A percentile compares a stretch with the other conserved stretches of the same genome.
These are phyloP conservation scores for Hydrotaea cyrtoneurina DNA, from an alignment of 2,888 invertebrate species.

Conservation along the genomic window DNA sequence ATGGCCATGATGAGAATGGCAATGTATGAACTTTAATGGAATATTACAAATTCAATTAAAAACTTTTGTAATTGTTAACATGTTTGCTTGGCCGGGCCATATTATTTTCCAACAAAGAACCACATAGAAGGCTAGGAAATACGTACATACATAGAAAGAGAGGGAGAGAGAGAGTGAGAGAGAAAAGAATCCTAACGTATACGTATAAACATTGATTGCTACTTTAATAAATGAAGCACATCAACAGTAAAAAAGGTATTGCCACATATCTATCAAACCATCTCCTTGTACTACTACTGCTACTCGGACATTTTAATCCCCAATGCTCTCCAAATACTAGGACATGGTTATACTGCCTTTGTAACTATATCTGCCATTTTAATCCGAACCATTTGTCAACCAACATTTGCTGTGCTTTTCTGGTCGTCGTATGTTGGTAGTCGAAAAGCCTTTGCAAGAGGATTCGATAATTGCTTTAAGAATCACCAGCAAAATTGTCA, in stretches of 20 bases:
- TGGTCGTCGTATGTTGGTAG: not conserved
- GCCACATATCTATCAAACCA: not conserved
- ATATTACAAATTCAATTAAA: slow-evolving; percentile 53
- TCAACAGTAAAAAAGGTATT: not conserved
- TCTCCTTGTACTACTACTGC: not conserved
- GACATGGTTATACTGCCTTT: not conserved
- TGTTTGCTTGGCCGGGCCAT: slow-evolving; percentile 8
- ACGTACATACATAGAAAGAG: not conserved
- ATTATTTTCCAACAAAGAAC: slow-evolving; percentile 23
- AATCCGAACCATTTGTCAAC: slow-evolving; percentile 54
- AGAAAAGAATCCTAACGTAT: not conserved
- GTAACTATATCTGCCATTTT: slow-evolving; percentile 15
- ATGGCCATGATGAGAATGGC: slow-evolving; percentile 4
- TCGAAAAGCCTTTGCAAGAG: slow-evolving; percentile 30
- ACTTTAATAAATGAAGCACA: not conserved
- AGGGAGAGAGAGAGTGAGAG: not conserved
- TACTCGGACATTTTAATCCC: slow-evolving; percentile 7
- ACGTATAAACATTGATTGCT: slow-evolving; percentile 14
- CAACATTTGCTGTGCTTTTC: slow-evolving; percentile 18
- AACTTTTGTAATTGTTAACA: slow-evolving; percentile 39
- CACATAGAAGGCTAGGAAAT: not conserved
- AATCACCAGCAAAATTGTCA: slow-evolving; percentile 48
- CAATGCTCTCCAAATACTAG: slow-evolving; percentile 4
- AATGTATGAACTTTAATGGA: slow-evolving; percentile 46
- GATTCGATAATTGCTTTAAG: slow-evolving; percentile 60